Base-by-base conservation (phyloP, 2,888 invertebrate species). In the Xestoiulus laeticollis region DNA sequence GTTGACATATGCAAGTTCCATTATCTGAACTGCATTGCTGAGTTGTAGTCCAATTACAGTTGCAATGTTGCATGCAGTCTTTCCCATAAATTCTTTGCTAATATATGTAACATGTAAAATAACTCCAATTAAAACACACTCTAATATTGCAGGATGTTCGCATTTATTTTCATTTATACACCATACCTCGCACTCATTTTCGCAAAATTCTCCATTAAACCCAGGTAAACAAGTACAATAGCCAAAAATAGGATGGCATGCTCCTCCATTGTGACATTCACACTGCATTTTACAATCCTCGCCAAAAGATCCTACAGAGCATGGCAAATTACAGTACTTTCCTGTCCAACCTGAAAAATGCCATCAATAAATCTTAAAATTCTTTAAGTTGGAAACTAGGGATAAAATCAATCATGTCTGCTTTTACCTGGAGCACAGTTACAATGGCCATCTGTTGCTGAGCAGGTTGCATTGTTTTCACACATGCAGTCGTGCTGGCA, bases 241-340 rank as follows among this genome's bases (percentile, higher is more conserved):
- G 0, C 97, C 97, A 10, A 95, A 95, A 94, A 95, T 95, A 0
- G 97, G 96, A 91, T 97, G 96, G 90, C 97, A 96, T 91, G 95
- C 95, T 30, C 88, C 89, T 16, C 88, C 90, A 89, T 91, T 90
- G 4, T 87, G 44, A 88, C 91, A 91, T 33, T 89, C 88, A 86
- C 91, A 91, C 43, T 88, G 87, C 30, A 89, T 87, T 32, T 89
- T 88, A 88, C 91, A 91, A n/a, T 87, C 88, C 48, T 89, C 85
- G 14, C 89, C 89, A 87, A 53, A 89, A 32, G 82, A 87, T 32
- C 89, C 89, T 26, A 48, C 85, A n/a, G 88, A 85, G 59, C 89
- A 89, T 14, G 87, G 88, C 16, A 87, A 19, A 86, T 87, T 87
- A 84, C 89, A 89, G n/a, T 68, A 33, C 33, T 85, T 84, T 53